phyloP scores from a whole-genome alignment of 2,797 vertebrate species.

The Cottoperca gobio region DNA sequence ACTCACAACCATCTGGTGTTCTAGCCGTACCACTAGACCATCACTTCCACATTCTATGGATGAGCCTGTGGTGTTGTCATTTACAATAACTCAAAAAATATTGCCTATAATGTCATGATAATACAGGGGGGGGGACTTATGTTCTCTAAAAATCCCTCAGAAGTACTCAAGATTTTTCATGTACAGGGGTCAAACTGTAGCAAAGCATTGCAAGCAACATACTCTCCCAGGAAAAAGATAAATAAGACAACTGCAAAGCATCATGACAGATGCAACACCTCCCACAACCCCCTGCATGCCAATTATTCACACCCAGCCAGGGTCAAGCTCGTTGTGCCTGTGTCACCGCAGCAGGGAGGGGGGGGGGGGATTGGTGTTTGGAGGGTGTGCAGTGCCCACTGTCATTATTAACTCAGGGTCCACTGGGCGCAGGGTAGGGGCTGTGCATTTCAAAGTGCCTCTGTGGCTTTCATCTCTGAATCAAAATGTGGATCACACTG shows the following conservation, averaged over 20 bases:
- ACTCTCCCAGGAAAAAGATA: slow-evolving; percentile 66
- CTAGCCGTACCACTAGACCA: too few species aligned
- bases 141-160: background rate
- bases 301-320: slow-evolving; percentile 83
- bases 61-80: background rate
- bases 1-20: too few species aligned
- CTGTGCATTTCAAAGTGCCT: slow-evolving; percentile 84
- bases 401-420: slow-evolving; percentile 84
- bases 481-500: slow-evolving; percentile 83
- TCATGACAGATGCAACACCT: slow-evolving; percentile 79
- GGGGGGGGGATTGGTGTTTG: slow-evolving; percentile 45
- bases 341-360: slow-evolving; percentile 71
- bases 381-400: slow-evolving; percentile 73
- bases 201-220: slow-evolving; percentile 37
- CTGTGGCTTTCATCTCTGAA: slow-evolving; percentile 82
- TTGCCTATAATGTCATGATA: too few species aligned
- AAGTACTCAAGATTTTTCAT: background rate
- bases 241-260: slow-evolving; percentile 77
- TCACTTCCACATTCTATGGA: background rate
- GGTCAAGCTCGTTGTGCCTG: slow-evolving; percentile 79
- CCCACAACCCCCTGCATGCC: slow-evolving; percentile 78
- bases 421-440: slow-evolving; percentile 74
- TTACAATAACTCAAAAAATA: too few species aligned
- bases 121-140: background rate
- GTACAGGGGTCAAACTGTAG: slow-evolving; percentile 19